Evolutionary conservation across 2,113 vertebrate genomes (phyloP), one percentile per base, ranked within the genome.

Genomic region (Mixornis gularis): DNA sequence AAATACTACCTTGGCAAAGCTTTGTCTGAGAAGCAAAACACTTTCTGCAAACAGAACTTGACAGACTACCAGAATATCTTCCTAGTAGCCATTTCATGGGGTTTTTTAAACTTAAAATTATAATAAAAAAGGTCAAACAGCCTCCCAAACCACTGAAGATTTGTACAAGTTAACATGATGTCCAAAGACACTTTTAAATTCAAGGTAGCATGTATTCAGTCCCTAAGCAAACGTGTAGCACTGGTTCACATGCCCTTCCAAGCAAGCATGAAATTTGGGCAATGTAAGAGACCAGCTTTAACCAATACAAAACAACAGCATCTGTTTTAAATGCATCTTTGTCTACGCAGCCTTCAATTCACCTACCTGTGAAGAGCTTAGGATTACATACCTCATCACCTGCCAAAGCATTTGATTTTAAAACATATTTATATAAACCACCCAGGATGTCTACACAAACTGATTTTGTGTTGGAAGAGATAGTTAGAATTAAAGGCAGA

Each of bases 271-370:
- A 7, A 65, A 66, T 44, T 30, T 6, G 8, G 2, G 10, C 7
- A 26, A 30, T 0, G 0, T 9, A 38, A 11, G n/a, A 74, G 26
- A 55, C 2, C 30, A 72, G 29, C 27, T 32, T 10, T 0, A 11
- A 25, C 22, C 3, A 1, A 10, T 1, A 13, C 17, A 10, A 13
- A 91, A 1, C 27, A 91, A 0, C 27, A 40, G 1, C 4, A 43
- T 10, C 27, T 7, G 3, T 21, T 79, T 49, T 4, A 49, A 76
- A 70, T 1, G 0, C 3, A 8, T 6, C 22, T 24, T 65, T 10
- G 18, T n/a, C 27, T 5, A 4, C 0, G 3, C 34, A 48, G 73
- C 60, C 43, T 5, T 52, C 27, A 38, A 17, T 24, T 43, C 60
- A 88, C 85, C 52, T 74, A 86, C 87, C 85, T 90, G 68, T 43